Evolutionary conservation across 1,140 invertebrate genomes (phyloP).

Genomic region (Bombus fervidus): DNA sequence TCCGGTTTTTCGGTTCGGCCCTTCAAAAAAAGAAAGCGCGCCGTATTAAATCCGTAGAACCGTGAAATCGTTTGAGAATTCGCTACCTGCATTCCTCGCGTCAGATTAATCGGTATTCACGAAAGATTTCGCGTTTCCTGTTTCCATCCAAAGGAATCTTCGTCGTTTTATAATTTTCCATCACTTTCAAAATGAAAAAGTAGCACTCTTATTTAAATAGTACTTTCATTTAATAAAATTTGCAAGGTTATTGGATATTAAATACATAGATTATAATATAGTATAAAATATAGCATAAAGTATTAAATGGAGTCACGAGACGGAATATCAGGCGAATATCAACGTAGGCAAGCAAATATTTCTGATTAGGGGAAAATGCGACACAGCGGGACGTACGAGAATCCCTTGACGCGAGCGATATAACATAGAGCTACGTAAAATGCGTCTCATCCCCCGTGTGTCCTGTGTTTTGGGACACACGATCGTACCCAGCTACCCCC

Average conservation of each 20-base stretch:
- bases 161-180: background rate
- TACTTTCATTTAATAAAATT: too few species aligned
- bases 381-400: constrained; percentile 47
- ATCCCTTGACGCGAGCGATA: constrained; percentile 42
- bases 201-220: too few species aligned
- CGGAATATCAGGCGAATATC: background rate
- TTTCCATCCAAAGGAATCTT: background rate
- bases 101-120: constrained; percentile 8
- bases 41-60: constrained; percentile 39
- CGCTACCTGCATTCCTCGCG: background rate
- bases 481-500: background rate
- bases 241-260: background rate
- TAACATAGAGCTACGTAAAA: constrained; percentile 32
- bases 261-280: background rate
- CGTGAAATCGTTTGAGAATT: constrained; percentile 64
- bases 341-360: constrained; percentile 24
- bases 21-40: constrained; percentile 24
- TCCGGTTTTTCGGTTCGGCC: constrained; percentile 69
- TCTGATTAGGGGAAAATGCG: background rate
- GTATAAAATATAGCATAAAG: too few species aligned
- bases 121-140: background rate
- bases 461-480: constrained; percentile 55
- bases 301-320: background rate
- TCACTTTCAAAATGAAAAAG: background rate
- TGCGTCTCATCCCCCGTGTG: constrained; percentile 31